Evolutionary conservation across 2,797 vertebrate species (phyloP), one percentile per base, ranked within the genome.

Genomic region (Lepus townsendii): DNA sequence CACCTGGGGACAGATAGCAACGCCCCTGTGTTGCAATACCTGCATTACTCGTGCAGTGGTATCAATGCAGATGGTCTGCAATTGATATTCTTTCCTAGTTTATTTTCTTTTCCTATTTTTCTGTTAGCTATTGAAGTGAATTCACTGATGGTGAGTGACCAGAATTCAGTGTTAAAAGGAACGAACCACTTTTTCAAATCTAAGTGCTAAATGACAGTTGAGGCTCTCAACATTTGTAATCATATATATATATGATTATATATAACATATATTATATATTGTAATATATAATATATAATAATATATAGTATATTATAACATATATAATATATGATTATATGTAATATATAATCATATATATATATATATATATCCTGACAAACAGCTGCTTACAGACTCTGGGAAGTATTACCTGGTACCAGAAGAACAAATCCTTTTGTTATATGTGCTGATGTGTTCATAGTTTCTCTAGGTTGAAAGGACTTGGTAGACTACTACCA

Each of bases 51-150:
- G 1, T n/a, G 66, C 75, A 68, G 7, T 83, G 63, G 71, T 92
- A 87, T 63, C 78, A 63, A 60, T n/a, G 62, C 54, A 52, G 78
- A 83, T 91, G 71, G 54, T 38, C 38, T 52, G 50, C 63, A 88
- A 60, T 13, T 2, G 30, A 75, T 35, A 62, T 90, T 19, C 72
- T 35, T 90, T 62, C 50, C 72, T 27, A 17, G 35, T 73, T 83
- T 47, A 66, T 85, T 92, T 83, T 93, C 65, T 85, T 52, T 88
- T 79, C 62, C 30, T 83, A 11, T 62, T 84, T 83, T 83, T 27
- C 76, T 88, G 42, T 78, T 78, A 80, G 73, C 47, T 62, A 8
- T 79, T 93, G 30, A 68, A 66, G 19, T 20, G 72, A 88, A 87
- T 85, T 77, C 27, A n/a, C 20, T 66, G 47, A 42, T n/a, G 19